Evolutionary conservation across 2,888 invertebrate species (phyloP).

Genomic region (Tricholauxania praeusta): DNA sequence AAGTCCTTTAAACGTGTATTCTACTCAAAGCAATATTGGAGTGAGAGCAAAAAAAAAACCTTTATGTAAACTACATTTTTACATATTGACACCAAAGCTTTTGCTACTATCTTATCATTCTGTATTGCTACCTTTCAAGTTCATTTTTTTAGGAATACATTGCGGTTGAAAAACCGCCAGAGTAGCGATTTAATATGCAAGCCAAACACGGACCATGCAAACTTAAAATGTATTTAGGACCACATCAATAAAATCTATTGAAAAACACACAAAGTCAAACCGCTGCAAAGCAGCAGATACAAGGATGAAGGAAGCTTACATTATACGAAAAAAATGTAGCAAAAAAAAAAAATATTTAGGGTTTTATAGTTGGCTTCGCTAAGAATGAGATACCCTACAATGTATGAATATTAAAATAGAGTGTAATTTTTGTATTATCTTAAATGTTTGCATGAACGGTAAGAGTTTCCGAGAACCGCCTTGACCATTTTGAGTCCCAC

Average conservation of each 20-base stretch:
- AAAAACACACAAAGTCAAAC: neutral
- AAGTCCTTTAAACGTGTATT: neutral
- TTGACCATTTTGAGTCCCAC: no score
- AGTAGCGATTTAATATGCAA: neutral
- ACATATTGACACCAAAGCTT: no score
- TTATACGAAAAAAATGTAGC: neutral
- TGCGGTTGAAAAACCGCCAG: neutral
- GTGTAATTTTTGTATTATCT: no score
- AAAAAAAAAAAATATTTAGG: no score
- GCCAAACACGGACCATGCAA: neutral
- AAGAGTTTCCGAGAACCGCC: no score
- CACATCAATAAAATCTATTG: slow-evolving; percentile 6
- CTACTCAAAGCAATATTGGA: neutral
- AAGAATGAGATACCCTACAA: no score
- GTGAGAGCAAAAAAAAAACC: neutral
- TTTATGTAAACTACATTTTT: neutral
- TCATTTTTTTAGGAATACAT: neutral
- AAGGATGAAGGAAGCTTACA: neutral
- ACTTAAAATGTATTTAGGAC: slow-evolving; percentile 2
- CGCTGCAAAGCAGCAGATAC: neutral
- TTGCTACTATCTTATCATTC: neutral
- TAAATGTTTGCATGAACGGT: no score
- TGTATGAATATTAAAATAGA: no score
- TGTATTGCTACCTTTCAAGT: neutral
- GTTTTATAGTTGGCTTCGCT: no score